Evolutionary conservation across 1,140 invertebrate species (phyloP).

Genomic region (Pogonognathellus flavescens): DNA sequence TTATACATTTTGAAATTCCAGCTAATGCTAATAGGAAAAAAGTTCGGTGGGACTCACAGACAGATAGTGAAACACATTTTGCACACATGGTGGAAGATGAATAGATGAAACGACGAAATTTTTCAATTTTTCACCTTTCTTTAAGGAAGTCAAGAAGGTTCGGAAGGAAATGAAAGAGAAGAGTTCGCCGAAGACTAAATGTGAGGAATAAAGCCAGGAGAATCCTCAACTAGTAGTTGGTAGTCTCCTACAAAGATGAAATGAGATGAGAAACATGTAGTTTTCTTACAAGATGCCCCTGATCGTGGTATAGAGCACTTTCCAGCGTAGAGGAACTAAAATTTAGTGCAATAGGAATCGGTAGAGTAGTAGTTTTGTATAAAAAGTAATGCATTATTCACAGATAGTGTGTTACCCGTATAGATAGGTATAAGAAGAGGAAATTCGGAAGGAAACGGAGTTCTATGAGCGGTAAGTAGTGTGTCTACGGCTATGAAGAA

Average conservation of each 20-base stretch:
- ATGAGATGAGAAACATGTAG: neutral
- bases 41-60: too few relatives aligned
- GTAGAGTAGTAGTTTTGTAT: neutral
- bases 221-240: neutral
- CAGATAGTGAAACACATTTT: too few relatives aligned
- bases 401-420: neutral
- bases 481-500: neutral
- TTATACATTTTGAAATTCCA: too few relatives aligned
- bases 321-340: neutral
- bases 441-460: neutral
- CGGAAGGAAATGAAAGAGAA: neutral
- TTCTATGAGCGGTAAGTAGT: neutral
- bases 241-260: conserved; percentile 1
- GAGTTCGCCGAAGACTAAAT: neutral
- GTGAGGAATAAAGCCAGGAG: too few relatives aligned
- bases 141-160: neutral
- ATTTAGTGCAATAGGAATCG: neutral
- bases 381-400: conserved; percentile 17
- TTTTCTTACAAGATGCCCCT: too few relatives aligned
- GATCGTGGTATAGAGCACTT: neutral
- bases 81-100: too few relatives aligned
- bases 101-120: conserved; percentile 20
- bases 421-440: neutral
- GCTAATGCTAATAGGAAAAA: too few relatives aligned
- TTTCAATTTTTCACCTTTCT: neutral